Evolutionary conservation across 92 coral and sea anemone genomes (phyloP).

Genomic region (Anthopleura xanthogrammica): DNA sequence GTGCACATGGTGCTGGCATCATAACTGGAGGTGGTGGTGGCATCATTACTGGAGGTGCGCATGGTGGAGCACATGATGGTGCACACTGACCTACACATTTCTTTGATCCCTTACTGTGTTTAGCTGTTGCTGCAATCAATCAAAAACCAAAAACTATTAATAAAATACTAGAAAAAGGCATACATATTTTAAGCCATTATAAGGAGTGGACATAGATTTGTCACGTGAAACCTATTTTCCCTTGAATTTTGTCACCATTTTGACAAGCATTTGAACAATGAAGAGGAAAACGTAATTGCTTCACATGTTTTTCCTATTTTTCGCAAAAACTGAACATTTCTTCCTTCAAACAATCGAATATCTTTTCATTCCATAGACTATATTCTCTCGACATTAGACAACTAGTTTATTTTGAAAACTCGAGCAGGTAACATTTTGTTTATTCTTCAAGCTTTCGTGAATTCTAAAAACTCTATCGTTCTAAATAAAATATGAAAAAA

Average conservation of each 20-base stretch:
- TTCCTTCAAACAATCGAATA: neutral
- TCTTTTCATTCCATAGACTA: neutral
- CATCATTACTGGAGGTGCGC: constrained; percentile 33
- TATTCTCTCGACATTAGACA: neutral
- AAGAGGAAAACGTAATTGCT: too few species aligned
- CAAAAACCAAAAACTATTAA: too few species aligned
- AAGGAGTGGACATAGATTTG: too few species aligned
- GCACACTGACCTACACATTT: constrained; percentile 64
- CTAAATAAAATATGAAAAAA: neutral
- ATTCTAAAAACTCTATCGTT: neutral
- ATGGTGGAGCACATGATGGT: constrained; percentile 72
- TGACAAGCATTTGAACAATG: too few species aligned
- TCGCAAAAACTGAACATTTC: too few species aligned
- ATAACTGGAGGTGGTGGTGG: constrained; percentile 26
- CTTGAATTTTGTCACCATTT: too few species aligned
- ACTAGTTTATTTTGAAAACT: constrained; percentile 1
- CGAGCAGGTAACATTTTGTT: constrained; percentile 7
- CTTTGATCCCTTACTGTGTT: constrained; percentile 73
- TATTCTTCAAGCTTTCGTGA: neutral
- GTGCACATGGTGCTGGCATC: constrained; percentile 21
- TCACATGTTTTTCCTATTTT: too few species aligned
- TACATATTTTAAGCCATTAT: too few species aligned
- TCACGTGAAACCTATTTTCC: too few species aligned
- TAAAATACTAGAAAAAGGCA: too few species aligned
- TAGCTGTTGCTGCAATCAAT: constrained; percentile 24